Evolutionary conservation across 2,113 vertebrate species (phyloP).

Genomic region (Forbesichthys papilliferus): DNA sequence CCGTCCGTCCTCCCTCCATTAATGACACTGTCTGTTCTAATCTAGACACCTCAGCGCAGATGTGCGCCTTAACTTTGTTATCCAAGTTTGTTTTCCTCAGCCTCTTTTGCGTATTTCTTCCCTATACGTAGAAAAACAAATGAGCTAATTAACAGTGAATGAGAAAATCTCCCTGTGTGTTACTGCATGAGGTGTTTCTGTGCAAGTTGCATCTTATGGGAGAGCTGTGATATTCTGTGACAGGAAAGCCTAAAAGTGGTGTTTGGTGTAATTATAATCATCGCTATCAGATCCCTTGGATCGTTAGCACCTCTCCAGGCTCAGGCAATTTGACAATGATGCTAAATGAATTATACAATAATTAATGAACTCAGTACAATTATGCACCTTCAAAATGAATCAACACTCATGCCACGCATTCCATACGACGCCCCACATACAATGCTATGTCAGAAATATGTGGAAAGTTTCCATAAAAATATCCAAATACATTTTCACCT

Average conservation of each 20-base stretch:
- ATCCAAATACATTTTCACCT: slow-evolving; percentile 18
- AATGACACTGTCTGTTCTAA: slow-evolving; percentile 54
- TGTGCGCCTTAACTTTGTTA: slow-evolving; percentile 58
- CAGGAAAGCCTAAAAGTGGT: slow-evolving; percentile 47
- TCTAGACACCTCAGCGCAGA: slow-evolving; percentile 40
- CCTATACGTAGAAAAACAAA: slow-evolving; percentile 50
- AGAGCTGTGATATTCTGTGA: slow-evolving; percentile 43
- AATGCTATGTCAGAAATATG: slow-evolving; percentile 22
- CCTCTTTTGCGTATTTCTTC: background rate
- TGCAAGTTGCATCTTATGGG: slow-evolving; percentile 42
- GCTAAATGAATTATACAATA: slow-evolving; percentile 62
- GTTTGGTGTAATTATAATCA: slow-evolving; percentile 57
- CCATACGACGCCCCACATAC: slow-evolving; percentile 20
- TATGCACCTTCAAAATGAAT: slow-evolving; percentile 41
- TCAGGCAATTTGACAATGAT: slow-evolving; percentile 55
- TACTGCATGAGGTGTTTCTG: slow-evolving; percentile 42
- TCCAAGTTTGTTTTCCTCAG: slow-evolving; percentile 30
- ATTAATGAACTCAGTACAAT: slow-evolving; percentile 48
- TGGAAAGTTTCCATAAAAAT: background rate
- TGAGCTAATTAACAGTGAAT: slow-evolving; percentile 65
- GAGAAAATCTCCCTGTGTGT: slow-evolving; percentile 42
- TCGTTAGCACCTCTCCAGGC: slow-evolving; percentile 50
- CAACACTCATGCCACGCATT: slow-evolving; percentile 12
- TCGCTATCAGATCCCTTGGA: slow-evolving; percentile 44
- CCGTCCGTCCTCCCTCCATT: slow-evolving; percentile 54